Evolutionary conservation across 1,140 invertebrate species (phyloP).

Genomic region (Pomphorhynchus laevis): DNA sequence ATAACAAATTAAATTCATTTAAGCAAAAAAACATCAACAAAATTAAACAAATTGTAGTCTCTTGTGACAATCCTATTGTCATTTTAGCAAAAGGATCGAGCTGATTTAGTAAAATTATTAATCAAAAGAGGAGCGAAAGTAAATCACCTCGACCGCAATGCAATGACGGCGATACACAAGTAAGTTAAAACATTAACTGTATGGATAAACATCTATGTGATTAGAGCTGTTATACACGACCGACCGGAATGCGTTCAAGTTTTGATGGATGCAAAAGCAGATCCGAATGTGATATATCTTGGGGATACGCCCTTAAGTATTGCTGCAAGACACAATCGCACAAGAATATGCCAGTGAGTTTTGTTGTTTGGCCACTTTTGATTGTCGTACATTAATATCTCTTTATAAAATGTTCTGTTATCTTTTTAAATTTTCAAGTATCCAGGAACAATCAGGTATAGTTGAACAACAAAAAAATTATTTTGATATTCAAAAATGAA

Average conservation of each 20-base stretch:
- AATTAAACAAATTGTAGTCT: too few species aligned
- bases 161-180: conserved; percentile 9
- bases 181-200: not conserved
- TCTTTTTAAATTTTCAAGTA: too few species aligned
- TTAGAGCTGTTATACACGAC: conserved; percentile 9
- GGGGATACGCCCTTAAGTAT: conserved; percentile 9
- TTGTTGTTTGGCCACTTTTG: too few species aligned
- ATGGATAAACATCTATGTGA: not conserved
- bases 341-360: conserved; percentile 4
- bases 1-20: too few species aligned
- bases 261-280: conserved; percentile 6
- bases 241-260: conserved; percentile 9
- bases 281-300: conserved; percentile 9
- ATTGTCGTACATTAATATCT: too few species aligned
- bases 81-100: conserved; percentile 9
- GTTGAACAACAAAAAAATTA: too few species aligned
- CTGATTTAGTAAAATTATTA: conserved; percentile 3
- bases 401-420: too few species aligned
- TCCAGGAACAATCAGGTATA: too few species aligned
- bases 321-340: conserved; percentile 9
- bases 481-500: too few species aligned
- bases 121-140: conserved; percentile 6
- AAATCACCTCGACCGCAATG: conserved; percentile 9
- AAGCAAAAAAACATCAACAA: too few species aligned
- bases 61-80: not conserved